A percentile compares a stretch with the other conserved stretches of the same genome.
phyloP scores from a whole-genome alignment of 2,113 vertebrate species.

The Heliornis fulica region DNA sequence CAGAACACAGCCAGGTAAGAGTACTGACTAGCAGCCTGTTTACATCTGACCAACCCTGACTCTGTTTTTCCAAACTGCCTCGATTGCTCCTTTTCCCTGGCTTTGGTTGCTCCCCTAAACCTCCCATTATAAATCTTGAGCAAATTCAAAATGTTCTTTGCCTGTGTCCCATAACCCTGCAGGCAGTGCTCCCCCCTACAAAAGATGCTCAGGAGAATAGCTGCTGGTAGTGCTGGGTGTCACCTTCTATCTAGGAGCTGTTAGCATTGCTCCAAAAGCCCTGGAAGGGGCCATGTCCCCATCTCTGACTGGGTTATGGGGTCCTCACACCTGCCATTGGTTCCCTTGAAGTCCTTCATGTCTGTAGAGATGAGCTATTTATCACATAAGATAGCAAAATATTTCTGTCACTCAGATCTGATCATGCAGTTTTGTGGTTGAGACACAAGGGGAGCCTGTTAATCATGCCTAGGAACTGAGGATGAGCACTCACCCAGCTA shows the following conservation, averaged over 20 bases:
- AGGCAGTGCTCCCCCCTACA: neutral
- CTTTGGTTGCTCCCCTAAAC: neutral
- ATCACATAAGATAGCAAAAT: neutral
- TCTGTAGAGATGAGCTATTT: neutral
- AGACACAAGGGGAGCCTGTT: neutral
- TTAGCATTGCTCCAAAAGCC: neutral
- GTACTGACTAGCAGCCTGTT: neutral
- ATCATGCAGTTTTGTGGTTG: neutral
- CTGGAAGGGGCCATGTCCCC: neutral
- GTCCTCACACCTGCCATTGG: neutral
- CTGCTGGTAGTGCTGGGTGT: neutral
- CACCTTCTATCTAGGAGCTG: neutral
- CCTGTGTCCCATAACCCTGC: neutral
- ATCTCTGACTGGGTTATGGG: neutral
- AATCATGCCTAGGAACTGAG: neutral
- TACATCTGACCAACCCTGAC: neutral
- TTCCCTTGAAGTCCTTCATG: rapidly evolving
- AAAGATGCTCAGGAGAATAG: neutral
- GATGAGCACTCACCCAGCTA: neutral
- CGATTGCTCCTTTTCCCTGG: neutral
- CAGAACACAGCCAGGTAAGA: neutral
- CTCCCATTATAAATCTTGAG: neutral
- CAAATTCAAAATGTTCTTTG: neutral
- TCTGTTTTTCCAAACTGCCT: neutral
- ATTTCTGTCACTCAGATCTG: neutral